Conservation (phyloP, 2,888 invertebrate genomes). For the Cordilura impudica region DNA sequence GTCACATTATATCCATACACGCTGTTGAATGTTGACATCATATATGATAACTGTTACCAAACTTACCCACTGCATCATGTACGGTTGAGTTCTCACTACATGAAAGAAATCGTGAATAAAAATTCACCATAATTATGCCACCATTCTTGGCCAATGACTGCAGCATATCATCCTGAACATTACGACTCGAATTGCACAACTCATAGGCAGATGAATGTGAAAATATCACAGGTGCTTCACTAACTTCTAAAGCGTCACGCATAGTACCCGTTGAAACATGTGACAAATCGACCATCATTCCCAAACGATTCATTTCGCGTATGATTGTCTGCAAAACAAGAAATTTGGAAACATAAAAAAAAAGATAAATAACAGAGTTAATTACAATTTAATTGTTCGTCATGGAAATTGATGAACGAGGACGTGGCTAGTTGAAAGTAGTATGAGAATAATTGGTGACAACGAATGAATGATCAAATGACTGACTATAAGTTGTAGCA, state of each 20-base stretch:
- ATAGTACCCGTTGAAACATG: conserved; percentile 90
- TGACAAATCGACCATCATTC: conserved; percentile 91
- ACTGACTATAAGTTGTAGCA: background rate
- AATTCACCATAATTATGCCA: conserved; percentile 92
- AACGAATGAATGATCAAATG: background rate
- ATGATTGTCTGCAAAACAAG: conserved; percentile 83
- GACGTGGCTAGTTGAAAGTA: no score
- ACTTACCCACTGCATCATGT: conserved; percentile 88
- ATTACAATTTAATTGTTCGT: conserved; percentile 55
- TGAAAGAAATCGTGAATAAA: conserved; percentile 88
- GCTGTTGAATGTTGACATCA: no score
- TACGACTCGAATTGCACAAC: conserved; percentile 88
- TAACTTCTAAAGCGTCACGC: conserved; percentile 87
- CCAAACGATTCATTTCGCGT: conserved; percentile 92
- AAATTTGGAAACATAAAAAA: background rate
- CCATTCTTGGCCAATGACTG: conserved; percentile 86
- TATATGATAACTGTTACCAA: no score
- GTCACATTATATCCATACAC: no score
- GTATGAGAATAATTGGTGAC: background rate
- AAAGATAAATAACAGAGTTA: conserved; percentile 31
- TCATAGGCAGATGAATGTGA: conserved; percentile 91
- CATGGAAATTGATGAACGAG: background rate
- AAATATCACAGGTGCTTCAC: conserved; percentile 90
- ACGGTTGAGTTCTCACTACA: conserved; percentile 87
- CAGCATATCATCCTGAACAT: conserved; percentile 88